A percentile compares a stretch with the other conserved stretches of the same genome.
Evolutionary conservation across 2,113 vertebrate species (phyloP).

Genomic region (Siphamia tubifer): DNA sequence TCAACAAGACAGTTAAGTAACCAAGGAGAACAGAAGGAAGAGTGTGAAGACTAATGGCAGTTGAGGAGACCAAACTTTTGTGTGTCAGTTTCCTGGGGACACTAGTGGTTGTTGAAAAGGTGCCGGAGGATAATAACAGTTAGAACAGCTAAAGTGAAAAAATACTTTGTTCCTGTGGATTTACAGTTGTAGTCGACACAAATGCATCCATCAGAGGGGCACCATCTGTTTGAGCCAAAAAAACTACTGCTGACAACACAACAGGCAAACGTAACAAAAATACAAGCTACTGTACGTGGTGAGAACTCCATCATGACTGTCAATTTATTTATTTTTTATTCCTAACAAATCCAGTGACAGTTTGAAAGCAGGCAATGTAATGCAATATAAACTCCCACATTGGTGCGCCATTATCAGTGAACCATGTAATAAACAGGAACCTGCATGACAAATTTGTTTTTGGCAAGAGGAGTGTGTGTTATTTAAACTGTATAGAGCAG

Average conservation of each 20-base stretch:
- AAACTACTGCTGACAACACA: neutral
- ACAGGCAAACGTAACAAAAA: conserved; percentile 11
- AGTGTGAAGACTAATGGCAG: conserved; percentile 6
- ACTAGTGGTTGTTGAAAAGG: neutral
- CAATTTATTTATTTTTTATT: no score
- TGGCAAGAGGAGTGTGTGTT: neutral
- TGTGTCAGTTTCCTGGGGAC: neutral
- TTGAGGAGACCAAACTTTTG: conserved; percentile 9
- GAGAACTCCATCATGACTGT: no score
- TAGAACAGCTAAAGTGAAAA: conserved; percentile 22
- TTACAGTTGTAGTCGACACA: conserved; percentile 23
- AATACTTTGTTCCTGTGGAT: conserved; percentile 51
- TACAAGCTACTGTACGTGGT: conserved; percentile 10
- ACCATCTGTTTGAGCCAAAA: neutral
- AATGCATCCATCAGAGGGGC: conserved; percentile 31
- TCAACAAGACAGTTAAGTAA: neutral
- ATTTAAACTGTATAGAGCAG: neutral
- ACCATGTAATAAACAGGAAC: neutral
- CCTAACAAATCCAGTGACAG: neutral
- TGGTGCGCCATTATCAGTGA: neutral
- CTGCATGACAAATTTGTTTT: neutral
- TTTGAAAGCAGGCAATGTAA: neutral
- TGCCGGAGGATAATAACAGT: neutral
- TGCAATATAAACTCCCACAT: neutral
- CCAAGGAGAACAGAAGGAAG: conserved; percentile 8